These are phyloP conservation scores for Haliclona indistincta DNA, from an alignment of 37 sponge, comb jelly and placozoan genomes.

Conservation along the genomic window DNA sequence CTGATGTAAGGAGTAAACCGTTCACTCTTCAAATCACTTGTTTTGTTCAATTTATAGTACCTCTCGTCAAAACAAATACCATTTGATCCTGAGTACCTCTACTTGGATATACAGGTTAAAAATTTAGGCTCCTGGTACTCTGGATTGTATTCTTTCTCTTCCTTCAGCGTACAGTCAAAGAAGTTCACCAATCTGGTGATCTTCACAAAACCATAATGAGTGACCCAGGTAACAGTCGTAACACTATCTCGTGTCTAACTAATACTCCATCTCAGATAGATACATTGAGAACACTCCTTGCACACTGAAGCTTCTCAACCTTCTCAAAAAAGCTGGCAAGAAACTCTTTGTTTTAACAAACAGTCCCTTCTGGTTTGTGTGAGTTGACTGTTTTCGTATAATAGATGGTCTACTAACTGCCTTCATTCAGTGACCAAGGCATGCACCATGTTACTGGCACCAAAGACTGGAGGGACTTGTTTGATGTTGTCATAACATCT, in stretches of 20 bases:
- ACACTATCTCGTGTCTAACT: not conserved
- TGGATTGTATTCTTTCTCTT: slow-evolving; percentile 1
- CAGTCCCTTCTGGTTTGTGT: slow-evolving; percentile 89
- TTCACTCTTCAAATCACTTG: not conserved
- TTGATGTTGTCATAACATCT: slow-evolving; percentile 81
- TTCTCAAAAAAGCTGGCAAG: slow-evolving; percentile 72
- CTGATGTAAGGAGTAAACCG: slow-evolving; percentile 50
- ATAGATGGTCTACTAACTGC: not conserved
- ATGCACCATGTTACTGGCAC: slow-evolving; percentile 70
- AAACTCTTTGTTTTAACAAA: slow-evolving; percentile 93
- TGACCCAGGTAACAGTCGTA: slow-evolving; percentile 34
- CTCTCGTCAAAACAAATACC: too few relatives aligned
- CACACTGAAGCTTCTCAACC: slow-evolving; percentile 51
- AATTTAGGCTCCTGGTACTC: not conserved
- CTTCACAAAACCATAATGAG: slow-evolving; percentile 60
- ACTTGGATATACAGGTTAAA: slow-evolving; percentile 59
- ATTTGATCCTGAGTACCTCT: slow-evolving; percentile 68
- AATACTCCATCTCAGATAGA: slow-evolving; percentile 16
- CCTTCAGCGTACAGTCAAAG: slow-evolving; percentile 45
- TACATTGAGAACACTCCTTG: slow-evolving; percentile 49
- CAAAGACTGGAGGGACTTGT: slow-evolving; percentile 82
- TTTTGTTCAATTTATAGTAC: not conserved
- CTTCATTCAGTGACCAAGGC: slow-evolving; percentile 63
- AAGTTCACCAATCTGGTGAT: slow-evolving; percentile 59
- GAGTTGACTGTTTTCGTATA: slow-evolving; percentile 21